These are phyloP conservation scores for Gallinago paraguaiae DNA, from an alignment of 2,113 vertebrate species.

Conservation along the genomic window DNA sequence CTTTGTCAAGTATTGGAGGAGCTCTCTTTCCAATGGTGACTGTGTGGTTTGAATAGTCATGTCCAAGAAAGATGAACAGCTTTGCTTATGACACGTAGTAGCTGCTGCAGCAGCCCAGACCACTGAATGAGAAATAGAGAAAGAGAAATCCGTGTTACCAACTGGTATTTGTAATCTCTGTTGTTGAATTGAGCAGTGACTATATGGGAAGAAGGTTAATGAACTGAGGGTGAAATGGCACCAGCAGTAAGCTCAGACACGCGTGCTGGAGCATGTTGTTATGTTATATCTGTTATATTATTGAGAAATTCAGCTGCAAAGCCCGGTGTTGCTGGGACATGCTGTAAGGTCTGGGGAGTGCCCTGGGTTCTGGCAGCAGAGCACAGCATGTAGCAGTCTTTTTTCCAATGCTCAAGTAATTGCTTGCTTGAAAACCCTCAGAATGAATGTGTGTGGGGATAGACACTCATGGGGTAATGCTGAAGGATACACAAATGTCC, in stretches of 20 bases:
- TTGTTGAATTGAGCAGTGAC: not conserved
- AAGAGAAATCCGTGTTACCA: not conserved
- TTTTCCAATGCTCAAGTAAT: not conserved
- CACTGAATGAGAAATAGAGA: not conserved
- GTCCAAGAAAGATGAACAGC: not conserved
- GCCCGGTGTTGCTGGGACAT: not conserved
- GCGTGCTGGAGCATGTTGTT: not conserved
- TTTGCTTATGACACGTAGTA: not conserved
- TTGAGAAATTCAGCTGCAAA: not conserved
- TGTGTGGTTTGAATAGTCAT: not conserved
- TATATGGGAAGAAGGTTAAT: not conserved
- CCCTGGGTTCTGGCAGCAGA: not conserved
- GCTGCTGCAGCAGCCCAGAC: not conserved
- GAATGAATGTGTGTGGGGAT: not conserved
- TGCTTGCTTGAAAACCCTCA: not conserved
- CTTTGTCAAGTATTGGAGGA: not conserved
- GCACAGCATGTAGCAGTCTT: not conserved
- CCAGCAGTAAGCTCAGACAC: not conserved
- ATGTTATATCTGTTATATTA: not conserved
- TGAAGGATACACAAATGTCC: not conserved
- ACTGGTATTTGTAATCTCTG: not conserved
- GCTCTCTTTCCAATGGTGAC: not conserved
- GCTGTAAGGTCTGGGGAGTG: fast-evolving
- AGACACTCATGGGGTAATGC: not conserved
- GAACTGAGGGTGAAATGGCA: not conserved